Base-by-base conservation (phyloP, 92 coral and sea anemone species). In the Scolanthus callimorphus region DNA sequence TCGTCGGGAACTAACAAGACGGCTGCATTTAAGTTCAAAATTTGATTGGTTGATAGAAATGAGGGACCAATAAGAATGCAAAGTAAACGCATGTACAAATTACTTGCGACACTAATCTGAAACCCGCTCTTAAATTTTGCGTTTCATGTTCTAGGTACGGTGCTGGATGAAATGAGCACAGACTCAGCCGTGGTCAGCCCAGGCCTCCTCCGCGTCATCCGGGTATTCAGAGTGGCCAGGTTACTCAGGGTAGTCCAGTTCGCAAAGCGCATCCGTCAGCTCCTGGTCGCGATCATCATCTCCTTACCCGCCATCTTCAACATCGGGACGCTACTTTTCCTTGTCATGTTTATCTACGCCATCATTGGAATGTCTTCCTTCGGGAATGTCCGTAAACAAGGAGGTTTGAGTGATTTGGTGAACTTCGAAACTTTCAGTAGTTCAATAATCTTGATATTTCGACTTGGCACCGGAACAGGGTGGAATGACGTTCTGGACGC, bases 301-400 rank as follows among this genome's bases (percentile, higher is more conserved):
- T 90, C 97, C 20, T 74, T 90, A 2, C 95, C 97, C 25, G 97
- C 97, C 0, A 63, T 90, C 27, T 73, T 90, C 60, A 90, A 90
- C 66, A 84, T 90, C 50, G 94, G 97, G 28, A 82, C 95, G 12
- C 85, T 90, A 1, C 78, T 90, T 11, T 88, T 90, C 20, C 67
- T 90, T n/a, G 81, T 90, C 54, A 79, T 90, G 69, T 90, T 84
- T 22, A 90, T 90, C 27, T 91, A 91, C 59, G 91, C 96, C 41
- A 83, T 88, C 27, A 81, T 91, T 29, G 97, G 96, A 11, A 91
- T 91, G 97, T 81, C 90, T 3, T 82, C 85, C 26, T 91, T 88
- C 57, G 91, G 97, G 2, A 67, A 73, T 60, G 84, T 91, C 27
- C 79, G 80, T 31, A 82, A 76, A 61, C 83, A 78, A 49, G 97